Evolutionary conservation across 2,888 invertebrate genomes (phyloP), one percentile per base, ranked within the genome.

Genomic region (Tricholauxania praeusta): DNA sequence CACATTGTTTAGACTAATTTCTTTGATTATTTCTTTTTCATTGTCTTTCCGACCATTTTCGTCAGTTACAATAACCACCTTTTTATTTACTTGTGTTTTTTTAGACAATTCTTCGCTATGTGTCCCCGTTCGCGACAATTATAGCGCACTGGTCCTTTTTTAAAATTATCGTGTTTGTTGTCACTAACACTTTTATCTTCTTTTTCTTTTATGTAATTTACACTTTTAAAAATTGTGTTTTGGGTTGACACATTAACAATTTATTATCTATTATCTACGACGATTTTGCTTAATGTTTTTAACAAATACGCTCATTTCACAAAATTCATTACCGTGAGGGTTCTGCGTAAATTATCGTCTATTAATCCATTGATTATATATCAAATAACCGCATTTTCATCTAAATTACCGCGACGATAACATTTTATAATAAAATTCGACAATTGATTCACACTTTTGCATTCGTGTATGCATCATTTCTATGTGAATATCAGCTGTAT

Each of bases 401-500:
- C n/a, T n/a, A n/a, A n/a, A n/a, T n/a, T n/a, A n/a, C n/a, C n/a
- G n/a, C 19, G 73, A 49, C 19, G 76, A 59, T 17, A 73, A 70
- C 69, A 77, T 72, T 22, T 51, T 53, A 49, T 75, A 74, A 57
- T 75, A 75, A 51, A 64, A 76, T n/a, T n/a, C n/a, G n/a, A n/a
- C n/a, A n/a, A n/a, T n/a, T n/a, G n/a, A 47, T 39, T 68, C 74
- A 28, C n/a, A 52, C 51, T 57, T 71, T 12, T 47, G 51, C 32
- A 71, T 72, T 15, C 59, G 59, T 14, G 66, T 74, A 32, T 74
- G 65, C 74, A 75, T 77, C 71, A 76, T 69, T 39, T 71, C 71
- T n/a, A 74, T 76, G 57, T 75, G 72, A 15, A 68, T 53, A 22
- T 74, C 72, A 1, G 74, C 76, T 32, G 62, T 59, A 63, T 72